These are phyloP conservation scores for Hipparchia semele DNA, from an alignment of 2,888 invertebrate genomes.

Conservation along the genomic window DNA sequence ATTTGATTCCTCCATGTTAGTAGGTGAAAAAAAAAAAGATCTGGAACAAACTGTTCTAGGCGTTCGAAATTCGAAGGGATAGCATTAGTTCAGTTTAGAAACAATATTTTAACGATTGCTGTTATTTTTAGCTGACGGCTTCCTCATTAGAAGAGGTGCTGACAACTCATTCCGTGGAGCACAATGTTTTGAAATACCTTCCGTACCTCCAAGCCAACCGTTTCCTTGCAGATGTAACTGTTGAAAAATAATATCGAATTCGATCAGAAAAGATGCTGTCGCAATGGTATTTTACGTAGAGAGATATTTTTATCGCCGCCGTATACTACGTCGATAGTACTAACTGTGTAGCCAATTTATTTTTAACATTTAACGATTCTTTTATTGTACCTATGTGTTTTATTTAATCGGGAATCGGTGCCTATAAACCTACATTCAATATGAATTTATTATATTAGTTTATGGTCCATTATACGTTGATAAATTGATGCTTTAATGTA, in stretches of 20 bases:
- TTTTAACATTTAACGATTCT: not conserved
- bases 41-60: too few species aligned
- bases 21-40: too few species aligned
- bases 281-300: not conserved
- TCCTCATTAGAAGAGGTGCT: slow-evolving; percentile 30
- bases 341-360: not conserved
- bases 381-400: not conserved
- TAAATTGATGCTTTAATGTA: slow-evolving; percentile 14
- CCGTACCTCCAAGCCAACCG: slow-evolving; percentile 6
- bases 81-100: too few species aligned
- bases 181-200: slow-evolving; percentile 21
- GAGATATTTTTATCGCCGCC: slow-evolving; percentile 4
- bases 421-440: slow-evolving; percentile 7
- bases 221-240: not conserved
- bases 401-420: not conserved
- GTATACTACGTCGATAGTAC: not conserved
- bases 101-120: not conserved
- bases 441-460: not conserved
- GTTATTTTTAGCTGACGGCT: slow-evolving; percentile 25
- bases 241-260: slow-evolving; percentile 23
- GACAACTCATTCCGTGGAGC: slow-evolving; percentile 26
- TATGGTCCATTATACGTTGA: not conserved
- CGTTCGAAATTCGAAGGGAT: too few species aligned
- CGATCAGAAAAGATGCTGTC: not conserved
- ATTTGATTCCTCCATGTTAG: too few species aligned